Percentiles rank a stretch among this genome's conserved stretches.
Evolutionary conservation across 2,888 invertebrate genomes (phyloP).

Genomic region (Melanophora roralis): DNA sequence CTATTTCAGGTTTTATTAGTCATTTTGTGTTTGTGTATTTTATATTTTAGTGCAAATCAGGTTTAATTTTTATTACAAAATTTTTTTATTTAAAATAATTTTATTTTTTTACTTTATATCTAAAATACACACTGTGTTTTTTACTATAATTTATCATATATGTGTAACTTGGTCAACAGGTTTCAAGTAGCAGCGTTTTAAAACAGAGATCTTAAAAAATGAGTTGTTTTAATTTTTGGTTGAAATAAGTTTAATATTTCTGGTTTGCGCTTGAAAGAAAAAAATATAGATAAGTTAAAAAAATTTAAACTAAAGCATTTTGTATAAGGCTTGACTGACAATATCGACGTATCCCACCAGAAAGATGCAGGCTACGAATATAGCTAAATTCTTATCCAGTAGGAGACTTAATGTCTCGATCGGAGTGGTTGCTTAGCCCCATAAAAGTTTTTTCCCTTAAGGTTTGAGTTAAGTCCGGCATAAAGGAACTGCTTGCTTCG

Average conservation of each 20-base stretch:
- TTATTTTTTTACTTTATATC: neutral
- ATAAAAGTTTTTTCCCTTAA: no score
- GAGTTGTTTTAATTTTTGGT: neutral
- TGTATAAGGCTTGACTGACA: no score
- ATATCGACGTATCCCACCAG: no score
- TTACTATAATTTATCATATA: constrained; percentile 23
- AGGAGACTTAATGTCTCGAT: no score
- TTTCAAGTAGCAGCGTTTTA: constrained; percentile 19
- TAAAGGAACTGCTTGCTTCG: no score
- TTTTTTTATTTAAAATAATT: neutral
- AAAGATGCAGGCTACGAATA: no score
- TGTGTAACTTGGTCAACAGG: constrained; percentile 56
- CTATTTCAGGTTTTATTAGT: neutral
- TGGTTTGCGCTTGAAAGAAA: no score
- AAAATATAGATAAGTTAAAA: no score
- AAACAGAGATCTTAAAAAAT: neutral
- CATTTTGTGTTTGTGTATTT: neutral
- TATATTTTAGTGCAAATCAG: neutral
- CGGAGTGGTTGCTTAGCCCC: no score
- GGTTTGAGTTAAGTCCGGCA: no score
- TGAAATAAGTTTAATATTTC: neutral
- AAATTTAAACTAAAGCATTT: no score
- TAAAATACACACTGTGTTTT: constrained; percentile 26
- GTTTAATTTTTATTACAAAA: neutral
- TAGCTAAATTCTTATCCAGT: no score